A percentile compares a stretch with the other conserved stretches of the same genome.
phyloP scores from a whole-genome alignment of 2,797 vertebrate species.

The Propithecus perrieri region DNA sequence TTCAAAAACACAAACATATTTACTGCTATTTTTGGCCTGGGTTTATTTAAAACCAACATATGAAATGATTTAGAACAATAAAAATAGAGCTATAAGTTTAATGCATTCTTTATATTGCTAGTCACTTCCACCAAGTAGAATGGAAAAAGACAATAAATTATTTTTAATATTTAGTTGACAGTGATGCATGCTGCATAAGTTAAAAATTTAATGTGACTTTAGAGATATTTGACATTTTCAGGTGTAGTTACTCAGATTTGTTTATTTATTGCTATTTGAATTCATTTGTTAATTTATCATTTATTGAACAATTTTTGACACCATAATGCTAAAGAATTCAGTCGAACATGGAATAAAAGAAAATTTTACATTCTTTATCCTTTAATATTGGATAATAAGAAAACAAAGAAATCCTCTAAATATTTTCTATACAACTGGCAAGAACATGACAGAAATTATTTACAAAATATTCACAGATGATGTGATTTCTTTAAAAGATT shows the following conservation, averaged over 20 bases:
- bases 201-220: background rate
- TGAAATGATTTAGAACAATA: background rate
- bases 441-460: background rate
- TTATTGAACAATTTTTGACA: constrained; percentile 1
- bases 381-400: background rate
- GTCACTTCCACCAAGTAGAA: background rate
- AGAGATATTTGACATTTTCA: background rate
- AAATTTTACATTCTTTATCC: background rate
- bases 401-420: background rate
- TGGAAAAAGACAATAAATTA: background rate
- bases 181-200: background rate
- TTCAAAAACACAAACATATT: background rate
- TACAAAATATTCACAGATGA: background rate
- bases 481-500: background rate
- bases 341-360: background rate
- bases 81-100: background rate
- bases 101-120: background rate
- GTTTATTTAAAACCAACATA: background rate
- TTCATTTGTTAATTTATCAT: constrained; percentile 9
- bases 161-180: constrained; percentile 29
- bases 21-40: background rate
- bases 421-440: background rate
- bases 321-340: background rate
- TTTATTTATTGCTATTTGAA: background rate
- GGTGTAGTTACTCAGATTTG: background rate